phyloP scores from a whole-genome alignment of 2,113 vertebrate genomes.

The Bucco capensis region DNA sequence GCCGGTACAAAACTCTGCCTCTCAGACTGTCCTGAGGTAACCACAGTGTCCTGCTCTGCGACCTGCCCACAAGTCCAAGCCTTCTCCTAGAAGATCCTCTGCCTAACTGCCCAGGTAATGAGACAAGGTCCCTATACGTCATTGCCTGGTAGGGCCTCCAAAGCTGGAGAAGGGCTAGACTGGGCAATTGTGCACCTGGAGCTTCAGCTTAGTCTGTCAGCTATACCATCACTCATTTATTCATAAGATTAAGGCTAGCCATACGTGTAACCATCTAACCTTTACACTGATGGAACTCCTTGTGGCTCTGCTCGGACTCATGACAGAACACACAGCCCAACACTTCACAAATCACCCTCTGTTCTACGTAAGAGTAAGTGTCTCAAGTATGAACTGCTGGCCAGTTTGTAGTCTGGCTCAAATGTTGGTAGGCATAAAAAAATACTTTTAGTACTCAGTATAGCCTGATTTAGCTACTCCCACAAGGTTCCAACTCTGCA shows the following conservation, averaged over 20 bases:
- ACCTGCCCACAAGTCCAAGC: neutral
- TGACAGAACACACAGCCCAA: accelerated
- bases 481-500: neutral
- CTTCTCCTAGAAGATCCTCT: neutral
- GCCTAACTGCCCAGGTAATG: neutral
- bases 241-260: neutral
- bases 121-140: accelerated
- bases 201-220: neutral
- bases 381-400: neutral
- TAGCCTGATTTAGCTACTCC: neutral
- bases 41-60: accelerated
- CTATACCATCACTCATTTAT: accelerated
- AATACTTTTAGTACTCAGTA: neutral
- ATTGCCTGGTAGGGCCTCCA: neutral
- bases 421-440: neutral
- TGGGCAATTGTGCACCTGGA: neutral
- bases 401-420: neutral
- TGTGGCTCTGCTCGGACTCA: neutral
- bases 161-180: neutral
- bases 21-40: neutral
- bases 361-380: accelerated
- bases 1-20: neutral
- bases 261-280: accelerated
- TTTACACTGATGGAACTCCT: accelerated
- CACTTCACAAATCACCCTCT: neutral